Conservation (phyloP, 2,888 invertebrate species). For the Pseudococcus jackbeardsleyi region DNA sequence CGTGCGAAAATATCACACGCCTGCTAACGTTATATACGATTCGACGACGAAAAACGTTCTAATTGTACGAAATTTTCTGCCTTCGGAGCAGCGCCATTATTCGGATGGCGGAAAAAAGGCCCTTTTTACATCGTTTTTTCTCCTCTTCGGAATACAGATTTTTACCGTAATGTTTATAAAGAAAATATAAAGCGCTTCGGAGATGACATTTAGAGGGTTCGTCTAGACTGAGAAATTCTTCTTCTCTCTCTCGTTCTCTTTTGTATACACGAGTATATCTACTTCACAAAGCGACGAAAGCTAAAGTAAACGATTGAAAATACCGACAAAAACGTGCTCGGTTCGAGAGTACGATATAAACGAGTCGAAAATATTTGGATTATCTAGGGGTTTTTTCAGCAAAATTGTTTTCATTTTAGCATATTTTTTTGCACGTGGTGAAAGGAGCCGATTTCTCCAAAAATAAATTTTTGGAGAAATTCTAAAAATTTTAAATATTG, state of each 20-base stretch:
- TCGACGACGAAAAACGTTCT: neutral
- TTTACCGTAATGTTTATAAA: constrained; percentile 14
- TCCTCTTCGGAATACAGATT: neutral
- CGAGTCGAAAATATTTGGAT: neutral
- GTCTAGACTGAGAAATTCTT: constrained; percentile 32
- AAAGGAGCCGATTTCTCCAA: too few species aligned
- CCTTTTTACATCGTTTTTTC: neutral
- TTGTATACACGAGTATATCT: neutral
- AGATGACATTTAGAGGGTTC: constrained; percentile 28
- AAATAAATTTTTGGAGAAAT: too few species aligned
- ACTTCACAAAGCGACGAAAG: constrained; percentile 24
- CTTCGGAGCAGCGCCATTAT: neutral
- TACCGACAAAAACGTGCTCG: neutral
- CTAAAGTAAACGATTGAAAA: constrained; percentile 2
- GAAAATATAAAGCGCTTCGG: constrained; percentile 11
- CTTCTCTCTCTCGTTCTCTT: neutral
- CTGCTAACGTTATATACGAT: neutral
- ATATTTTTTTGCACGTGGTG: neutral
- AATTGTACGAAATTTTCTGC: neutral
- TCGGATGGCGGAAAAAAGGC: neutral
- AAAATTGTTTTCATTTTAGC: neutral
- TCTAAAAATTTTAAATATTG: too few species aligned
- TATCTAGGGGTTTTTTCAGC: neutral
- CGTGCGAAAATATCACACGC: neutral
- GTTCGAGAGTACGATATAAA: neutral